phyloP scores from a whole-genome alignment of 1,140 invertebrate genomes.

The Asobara japonica region DNA sequence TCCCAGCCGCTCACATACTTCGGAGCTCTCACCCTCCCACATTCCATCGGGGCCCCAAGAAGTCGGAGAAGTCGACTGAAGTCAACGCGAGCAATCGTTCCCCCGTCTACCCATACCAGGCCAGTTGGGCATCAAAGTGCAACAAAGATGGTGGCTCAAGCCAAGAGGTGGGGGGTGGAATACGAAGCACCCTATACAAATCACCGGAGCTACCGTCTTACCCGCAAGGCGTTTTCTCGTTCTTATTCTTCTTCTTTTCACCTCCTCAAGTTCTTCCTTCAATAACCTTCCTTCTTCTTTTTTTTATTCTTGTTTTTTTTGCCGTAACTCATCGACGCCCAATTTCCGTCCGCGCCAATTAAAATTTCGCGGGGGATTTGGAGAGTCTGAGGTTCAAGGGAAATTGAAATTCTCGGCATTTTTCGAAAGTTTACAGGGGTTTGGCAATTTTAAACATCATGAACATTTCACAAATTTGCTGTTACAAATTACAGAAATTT shows the following conservation, averaged over 20 bases:
- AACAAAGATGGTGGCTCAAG: conserved; percentile 32
- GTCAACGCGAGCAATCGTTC: neutral
- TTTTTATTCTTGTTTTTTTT: conserved; percentile 20
- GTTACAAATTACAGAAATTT: too few relatives aligned
- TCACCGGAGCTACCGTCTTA: conserved; percentile 61
- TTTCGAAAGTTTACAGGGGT: neutral
- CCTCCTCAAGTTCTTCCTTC: conserved; percentile 9
- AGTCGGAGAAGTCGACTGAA: conserved; percentile 12
- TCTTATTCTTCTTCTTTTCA: conserved; percentile 40
- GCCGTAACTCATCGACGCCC: neutral
- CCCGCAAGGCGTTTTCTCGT: conserved; percentile 44
- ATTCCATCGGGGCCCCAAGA: conserved; percentile 30
- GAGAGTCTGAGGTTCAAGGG: too few relatives aligned
- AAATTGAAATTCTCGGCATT: neutral
- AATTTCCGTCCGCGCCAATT: neutral
- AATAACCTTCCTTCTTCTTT: conserved; percentile 1
- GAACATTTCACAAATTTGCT: too few relatives aligned
- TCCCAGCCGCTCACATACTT: conserved; percentile 15
- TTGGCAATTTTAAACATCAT: too few relatives aligned
- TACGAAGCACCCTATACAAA: conserved; percentile 61
- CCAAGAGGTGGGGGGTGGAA: conserved; percentile 53
- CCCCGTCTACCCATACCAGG: neutral
- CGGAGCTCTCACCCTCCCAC: conserved; percentile 24
- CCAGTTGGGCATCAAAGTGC: neutral
- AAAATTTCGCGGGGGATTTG: too few relatives aligned